Evolutionary conservation across 2,888 invertebrate genomes (phyloP), one percentile per base, ranked within the genome.

Genomic region (Drosophila colorata): DNA sequence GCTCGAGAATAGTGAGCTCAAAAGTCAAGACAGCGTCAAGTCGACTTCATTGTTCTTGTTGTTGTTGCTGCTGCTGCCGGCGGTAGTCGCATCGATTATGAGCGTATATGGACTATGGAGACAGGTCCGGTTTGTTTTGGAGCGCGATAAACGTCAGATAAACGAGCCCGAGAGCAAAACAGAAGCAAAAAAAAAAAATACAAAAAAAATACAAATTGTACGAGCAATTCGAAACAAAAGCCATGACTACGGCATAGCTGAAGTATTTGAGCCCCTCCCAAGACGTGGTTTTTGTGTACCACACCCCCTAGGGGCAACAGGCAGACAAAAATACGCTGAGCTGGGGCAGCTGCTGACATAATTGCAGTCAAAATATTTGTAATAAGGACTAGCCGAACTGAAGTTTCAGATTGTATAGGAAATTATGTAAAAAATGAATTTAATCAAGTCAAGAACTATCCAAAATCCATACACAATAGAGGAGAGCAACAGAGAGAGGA

Each of bases 101-200:
- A 67, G 71, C 87, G 63, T 87, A 87, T 83, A 83, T 83, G 83
- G 85, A 74, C 79, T 85, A 67, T 58, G 71, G 76, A 72, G 85
- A 78, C 79, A 81, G 63, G 79, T 83, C 83, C 87, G 87, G 83
- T 87, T 74, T 85, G 69, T 78, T 87, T 75, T 81, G 67, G 77
- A 74, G 74, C 78, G 85, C 61, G 82, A 87, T 87, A 84, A 87
- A 84, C 86, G 83, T 72, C 67, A 81, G 79, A 72, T 82, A 87
- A 87, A 78, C 71, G 85, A 78, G 82, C 69, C 51, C 76, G 58
- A 66, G 66, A 69, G 71, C 81, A 63, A 73, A 81, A 83, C 87
- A 87, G 82, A 78, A 87, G 85, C 82, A 65, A 59, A 23, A 49
- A 43, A 1, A 33, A 40, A 51, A 16, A 65, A 59, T 20, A 49